Conservation (phyloP, 1,140 invertebrate species). For the Trissolcus basalis region DNA sequence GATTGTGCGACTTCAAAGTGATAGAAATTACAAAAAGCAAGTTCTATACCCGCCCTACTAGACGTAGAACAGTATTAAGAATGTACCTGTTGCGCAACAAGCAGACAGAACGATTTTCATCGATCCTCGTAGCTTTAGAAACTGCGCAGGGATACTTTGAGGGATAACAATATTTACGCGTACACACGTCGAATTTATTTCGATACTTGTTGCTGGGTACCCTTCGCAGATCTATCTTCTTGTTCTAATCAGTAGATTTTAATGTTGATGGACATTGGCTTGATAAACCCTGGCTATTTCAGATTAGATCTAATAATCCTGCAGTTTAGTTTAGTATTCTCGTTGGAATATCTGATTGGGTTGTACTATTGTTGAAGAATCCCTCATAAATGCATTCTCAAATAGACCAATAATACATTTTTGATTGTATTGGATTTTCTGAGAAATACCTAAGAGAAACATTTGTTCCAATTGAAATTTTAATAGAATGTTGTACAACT, state of each 20-base stretch:
- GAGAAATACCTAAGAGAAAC: too few relatives aligned
- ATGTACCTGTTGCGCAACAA: slow-evolving; percentile 66
- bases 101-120: slow-evolving; percentile 58
- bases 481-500: too few relatives aligned
- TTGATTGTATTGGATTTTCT: too few relatives aligned
- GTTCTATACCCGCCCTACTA: slow-evolving; percentile 43
- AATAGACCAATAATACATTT: too few relatives aligned
- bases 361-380: not conserved
- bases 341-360: not conserved
- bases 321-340: too few relatives aligned
- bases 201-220: slow-evolving; percentile 60
- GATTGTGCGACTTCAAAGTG: slow-evolving; percentile 40
- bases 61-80: slow-evolving; percentile 63
- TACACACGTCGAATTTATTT: slow-evolving; percentile 37
- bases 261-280: not conserved
- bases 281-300: too few relatives aligned
- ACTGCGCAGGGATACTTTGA: slow-evolving; percentile 46
- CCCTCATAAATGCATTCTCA: not conserved
- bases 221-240: slow-evolving; percentile 11
- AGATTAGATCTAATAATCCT: too few relatives aligned
- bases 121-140: slow-evolving; percentile 46
- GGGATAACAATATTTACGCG: slow-evolving; percentile 63
- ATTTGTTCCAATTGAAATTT: too few relatives aligned
- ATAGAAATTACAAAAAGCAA: slow-evolving; percentile 43
- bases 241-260: slow-evolving; percentile 8